Conservation (phyloP, 2,113 vertebrate genomes). For the Colossoma macropomum region DNA sequence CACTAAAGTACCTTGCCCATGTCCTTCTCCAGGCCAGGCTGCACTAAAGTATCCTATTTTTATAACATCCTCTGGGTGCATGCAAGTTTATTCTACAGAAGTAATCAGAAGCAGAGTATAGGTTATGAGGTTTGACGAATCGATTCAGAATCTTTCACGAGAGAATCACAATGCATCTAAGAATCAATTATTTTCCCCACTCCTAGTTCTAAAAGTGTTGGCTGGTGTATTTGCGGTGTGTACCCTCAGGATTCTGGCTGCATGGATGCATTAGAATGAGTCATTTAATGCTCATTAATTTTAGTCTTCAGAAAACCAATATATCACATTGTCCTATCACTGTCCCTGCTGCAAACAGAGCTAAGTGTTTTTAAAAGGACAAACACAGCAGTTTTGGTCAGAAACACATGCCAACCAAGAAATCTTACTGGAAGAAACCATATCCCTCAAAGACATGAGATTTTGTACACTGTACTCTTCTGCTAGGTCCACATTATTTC, state of each 20-base stretch:
- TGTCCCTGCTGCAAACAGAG: not conserved
- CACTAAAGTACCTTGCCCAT: too few relatives aligned
- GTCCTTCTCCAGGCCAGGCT: too few relatives aligned
- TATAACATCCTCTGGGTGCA: too few relatives aligned
- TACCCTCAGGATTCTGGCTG: not conserved
- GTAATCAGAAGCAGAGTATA: too few relatives aligned
- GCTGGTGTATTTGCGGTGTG: too few relatives aligned
- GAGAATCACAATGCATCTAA: too few relatives aligned
- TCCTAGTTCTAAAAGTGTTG: too few relatives aligned
- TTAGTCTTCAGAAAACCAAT: not conserved
- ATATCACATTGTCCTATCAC: not conserved
- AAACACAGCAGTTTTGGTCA: not conserved
- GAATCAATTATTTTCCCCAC: too few relatives aligned
- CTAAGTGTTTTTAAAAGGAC: not conserved
- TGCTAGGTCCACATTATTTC: conserved; percentile 62
- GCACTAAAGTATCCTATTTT: too few relatives aligned
- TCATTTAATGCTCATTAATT: not conserved
- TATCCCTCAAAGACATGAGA: conserved; percentile 9
- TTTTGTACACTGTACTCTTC: conserved; percentile 38
- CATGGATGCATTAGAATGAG: not conserved
- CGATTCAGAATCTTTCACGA: too few relatives aligned
- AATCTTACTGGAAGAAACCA: not conserved
- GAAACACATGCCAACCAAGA: conserved; percentile 5
- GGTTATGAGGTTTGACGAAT: too few relatives aligned
- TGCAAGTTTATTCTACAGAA: too few relatives aligned